Percentiles rank a stretch among this genome's conserved stretches.
Conservation (phyloP, 2,888 invertebrate species). For the Colostygia pectinataria region DNA sequence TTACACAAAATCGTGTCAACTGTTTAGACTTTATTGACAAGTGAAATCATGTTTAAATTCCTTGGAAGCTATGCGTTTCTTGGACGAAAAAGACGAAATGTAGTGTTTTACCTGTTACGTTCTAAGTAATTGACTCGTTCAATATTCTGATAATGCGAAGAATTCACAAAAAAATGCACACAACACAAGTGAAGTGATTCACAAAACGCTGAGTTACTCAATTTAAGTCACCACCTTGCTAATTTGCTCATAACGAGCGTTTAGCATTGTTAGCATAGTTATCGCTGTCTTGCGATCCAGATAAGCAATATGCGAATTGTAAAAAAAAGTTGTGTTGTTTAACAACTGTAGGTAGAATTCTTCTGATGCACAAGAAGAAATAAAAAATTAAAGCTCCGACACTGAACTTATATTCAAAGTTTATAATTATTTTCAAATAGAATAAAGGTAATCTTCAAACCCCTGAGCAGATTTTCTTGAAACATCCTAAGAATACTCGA, state of each 20-base stretch:
- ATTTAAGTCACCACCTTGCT: conserved; percentile 57
- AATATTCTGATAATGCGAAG: not conserved
- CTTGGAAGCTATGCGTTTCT: conserved; percentile 2
- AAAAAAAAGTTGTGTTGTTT: conserved; percentile 14
- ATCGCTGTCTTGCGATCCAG: conserved; percentile 39
- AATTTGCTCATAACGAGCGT: conserved; percentile 60
- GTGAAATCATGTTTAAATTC: conserved; percentile 8
- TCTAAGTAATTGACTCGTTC: conserved; percentile 5
- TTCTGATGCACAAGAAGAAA: no score
- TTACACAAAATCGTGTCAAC: conserved; percentile 26
- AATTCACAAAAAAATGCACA: conserved; percentile 8
- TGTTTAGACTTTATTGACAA: conserved; percentile 18
- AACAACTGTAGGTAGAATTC: not conserved
- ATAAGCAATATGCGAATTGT: conserved; percentile 9
- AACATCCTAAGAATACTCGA: no score
- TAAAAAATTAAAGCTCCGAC: no score
- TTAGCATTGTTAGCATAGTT: conserved; percentile 58
- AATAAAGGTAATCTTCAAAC: no score
- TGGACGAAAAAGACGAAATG: conserved; percentile 7
- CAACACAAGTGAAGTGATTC: conserved; percentile 33
- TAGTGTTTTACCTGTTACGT: not conserved
- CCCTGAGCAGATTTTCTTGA: no score
- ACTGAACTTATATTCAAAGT: no score
- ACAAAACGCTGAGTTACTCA: conserved; percentile 48
- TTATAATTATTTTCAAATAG: no score